Base-by-base conservation (phyloP, 2,113 vertebrate genomes). In the Puffinus mauretanicus region DNA sequence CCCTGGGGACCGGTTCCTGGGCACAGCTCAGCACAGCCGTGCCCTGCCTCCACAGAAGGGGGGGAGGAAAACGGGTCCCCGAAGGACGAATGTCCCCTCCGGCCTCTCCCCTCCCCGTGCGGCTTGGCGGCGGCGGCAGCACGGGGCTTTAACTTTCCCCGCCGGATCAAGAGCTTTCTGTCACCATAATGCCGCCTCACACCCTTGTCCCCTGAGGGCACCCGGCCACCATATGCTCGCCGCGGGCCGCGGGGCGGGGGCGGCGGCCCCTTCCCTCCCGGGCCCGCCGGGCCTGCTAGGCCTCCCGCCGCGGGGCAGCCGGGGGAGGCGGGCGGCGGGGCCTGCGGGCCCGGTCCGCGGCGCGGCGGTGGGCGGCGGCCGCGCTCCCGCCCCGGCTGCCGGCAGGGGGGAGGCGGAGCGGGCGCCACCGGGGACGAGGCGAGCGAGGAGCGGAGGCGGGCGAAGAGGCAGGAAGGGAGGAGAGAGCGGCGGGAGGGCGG, bases 1-100 rank as follows among this genome's bases (percentile, higher is more conserved):
- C 42, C 3, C 7, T 4, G 4, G 11, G 26, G 15, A 27, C 13
- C 2, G 12, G 22, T 9, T 38, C 30, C 52, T 1, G 6, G 7
- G 7, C 44, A 34, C 3, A 5, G 3, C 38, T 24, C 49, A 6
- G 52, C 36, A 29, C 44, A 52, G 34, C 61, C 7, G 0, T 4
- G 36, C 21, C 25, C 47, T 13, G 46, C 79, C 26, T 30, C 27
- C 36, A 4, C 17, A 12, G 54, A 34, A 40, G 30, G 8, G 3
- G 30, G 26, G 25, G 6, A 16, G 15, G 26, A 30, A 58, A n/a
- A 7, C 0, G 18, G 27, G 36, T 47, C 29, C n/a, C 24, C 86
- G 8, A 14, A 47, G 25, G 16, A 8, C 82, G 9, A 14, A 17
- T 3, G 17, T 60, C 16, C 27, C 55, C 67, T 22, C 20, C 40